These are phyloP conservation scores for Zaprionus lachaisei DNA, from an alignment of 1,140 invertebrate species.

Conservation along the genomic window DNA sequence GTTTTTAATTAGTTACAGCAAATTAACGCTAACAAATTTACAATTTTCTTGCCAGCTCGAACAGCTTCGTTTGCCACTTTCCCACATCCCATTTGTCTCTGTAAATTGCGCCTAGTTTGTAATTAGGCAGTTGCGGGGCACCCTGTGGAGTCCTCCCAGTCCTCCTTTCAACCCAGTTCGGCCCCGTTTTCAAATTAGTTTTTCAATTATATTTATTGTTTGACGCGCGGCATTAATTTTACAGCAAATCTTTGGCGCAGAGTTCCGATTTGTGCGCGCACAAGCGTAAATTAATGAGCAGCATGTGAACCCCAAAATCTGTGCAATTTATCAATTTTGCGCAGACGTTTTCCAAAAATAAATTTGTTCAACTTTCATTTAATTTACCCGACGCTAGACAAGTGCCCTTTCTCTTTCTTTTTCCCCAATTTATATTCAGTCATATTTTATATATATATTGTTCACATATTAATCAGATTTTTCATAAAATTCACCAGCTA, in stretches of 20 bases:
- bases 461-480: background rate
- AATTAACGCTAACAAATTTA: constrained; percentile 65
- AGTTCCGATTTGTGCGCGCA: constrained; percentile 10
- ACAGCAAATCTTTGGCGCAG: constrained; percentile 27
- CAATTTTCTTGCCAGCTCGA: constrained; percentile 19
- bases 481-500: too few species aligned
- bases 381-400: background rate
- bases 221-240: constrained; percentile 36
- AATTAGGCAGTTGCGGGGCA: constrained; percentile 24
- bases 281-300: constrained; percentile 25
- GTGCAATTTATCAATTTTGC: constrained; percentile 24
- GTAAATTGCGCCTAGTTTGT: constrained; percentile 37
- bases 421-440: background rate
- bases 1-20: constrained; percentile 78
- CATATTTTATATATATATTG: background rate
- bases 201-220: constrained; percentile 78
- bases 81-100: constrained; percentile 19
- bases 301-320: constrained; percentile 21
- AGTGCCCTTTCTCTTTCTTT: background rate
- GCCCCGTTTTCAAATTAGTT: constrained; percentile 58
- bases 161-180: background rate
- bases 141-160: background rate
- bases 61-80: constrained; percentile 17
- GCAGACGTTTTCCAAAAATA: background rate
- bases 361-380: constrained; percentile 5